phyloP scores from a whole-genome alignment of 2,888 invertebrate species.

The Cylloceria caligata region DNA sequence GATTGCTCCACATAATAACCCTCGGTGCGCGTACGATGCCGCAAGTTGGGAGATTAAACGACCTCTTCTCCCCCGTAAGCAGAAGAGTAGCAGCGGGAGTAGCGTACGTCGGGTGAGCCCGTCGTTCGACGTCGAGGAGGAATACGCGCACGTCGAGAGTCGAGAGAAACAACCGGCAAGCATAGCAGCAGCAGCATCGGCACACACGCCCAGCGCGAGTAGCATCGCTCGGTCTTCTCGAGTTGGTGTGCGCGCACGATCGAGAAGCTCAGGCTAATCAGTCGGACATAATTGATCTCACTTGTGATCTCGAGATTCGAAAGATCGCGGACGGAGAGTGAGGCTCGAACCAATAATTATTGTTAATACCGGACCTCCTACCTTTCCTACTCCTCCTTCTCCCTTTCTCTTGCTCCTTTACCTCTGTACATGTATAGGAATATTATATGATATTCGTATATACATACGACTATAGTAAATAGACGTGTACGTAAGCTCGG shows the following conservation, averaged over 20 bases:
- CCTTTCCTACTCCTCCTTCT: conserved; percentile 36
- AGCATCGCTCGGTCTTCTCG: conserved; percentile 53
- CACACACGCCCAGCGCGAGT: conserved; percentile 60
- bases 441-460: conserved; percentile 31
- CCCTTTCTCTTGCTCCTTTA: conserved; percentile 62
- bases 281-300: conserved; percentile 84
- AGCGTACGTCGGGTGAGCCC: conserved; percentile 34
- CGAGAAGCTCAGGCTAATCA: conserved; percentile 81
- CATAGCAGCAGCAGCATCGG: conserved; percentile 52
- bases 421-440: conserved; percentile 47
- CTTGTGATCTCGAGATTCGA: conserved; percentile 84
- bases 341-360: conserved; percentile 84
- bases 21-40: conserved; percentile 57
- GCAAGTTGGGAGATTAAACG: conserved; percentile 66
- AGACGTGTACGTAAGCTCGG: conserved; percentile 24
- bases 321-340: conserved; percentile 82
- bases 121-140: conserved; percentile 52
- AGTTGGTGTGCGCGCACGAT: conserved; percentile 73
- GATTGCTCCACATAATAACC: conserved; percentile 75
- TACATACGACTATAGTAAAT: conserved; percentile 34
- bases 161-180: conserved; percentile 52
- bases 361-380: conserved; percentile 81
- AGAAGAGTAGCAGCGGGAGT: conserved; percentile 29
- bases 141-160: conserved; percentile 61
- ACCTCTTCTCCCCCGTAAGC: conserved; percentile 60